These are phyloP conservation scores for Cistogaster globosa DNA, from an alignment of 2,888 invertebrate species.

Conservation along the genomic window DNA sequence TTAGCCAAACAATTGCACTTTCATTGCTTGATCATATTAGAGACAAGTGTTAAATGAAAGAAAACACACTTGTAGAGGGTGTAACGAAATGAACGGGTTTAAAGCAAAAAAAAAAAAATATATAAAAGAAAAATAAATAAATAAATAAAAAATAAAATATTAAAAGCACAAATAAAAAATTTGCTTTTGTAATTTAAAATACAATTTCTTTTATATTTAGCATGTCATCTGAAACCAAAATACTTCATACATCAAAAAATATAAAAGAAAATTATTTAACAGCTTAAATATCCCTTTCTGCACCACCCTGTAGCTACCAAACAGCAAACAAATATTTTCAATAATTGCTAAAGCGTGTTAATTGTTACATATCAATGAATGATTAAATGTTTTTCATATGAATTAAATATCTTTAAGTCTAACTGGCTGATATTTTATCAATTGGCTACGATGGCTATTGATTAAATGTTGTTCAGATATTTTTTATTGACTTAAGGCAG, in stretches of 20 bases:
- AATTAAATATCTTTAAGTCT: conserved; percentile 20
- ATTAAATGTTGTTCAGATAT: conserved; percentile 48
- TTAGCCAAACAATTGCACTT: conserved; percentile 63
- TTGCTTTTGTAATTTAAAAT: too few relatives aligned
- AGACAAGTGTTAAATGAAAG: neutral
- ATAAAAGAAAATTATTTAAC: too few relatives aligned
- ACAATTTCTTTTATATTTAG: too few relatives aligned
- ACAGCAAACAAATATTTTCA: conserved; percentile 56
- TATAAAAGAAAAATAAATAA: too few relatives aligned
- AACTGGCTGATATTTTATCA: conserved; percentile 41
- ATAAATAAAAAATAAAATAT: too few relatives aligned
- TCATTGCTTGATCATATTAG: conserved; percentile 31
- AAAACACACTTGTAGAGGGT: conserved; percentile 12
- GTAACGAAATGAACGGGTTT: neutral
- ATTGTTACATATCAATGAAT: conserved; percentile 57
- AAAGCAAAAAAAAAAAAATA: too few relatives aligned
- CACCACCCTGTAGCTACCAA: conserved; percentile 4
- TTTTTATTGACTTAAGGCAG: conserved; percentile 43
- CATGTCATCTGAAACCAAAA: too few relatives aligned
- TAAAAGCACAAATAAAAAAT: too few relatives aligned
- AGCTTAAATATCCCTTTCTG: neutral
- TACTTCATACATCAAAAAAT: too few relatives aligned
- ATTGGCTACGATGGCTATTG: conserved; percentile 48
- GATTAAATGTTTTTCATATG: conserved; percentile 4
- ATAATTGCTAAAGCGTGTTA: conserved; percentile 70